Conservation (phyloP, 2,113 vertebrate genomes). For the Megaceryle maxima region DNA sequence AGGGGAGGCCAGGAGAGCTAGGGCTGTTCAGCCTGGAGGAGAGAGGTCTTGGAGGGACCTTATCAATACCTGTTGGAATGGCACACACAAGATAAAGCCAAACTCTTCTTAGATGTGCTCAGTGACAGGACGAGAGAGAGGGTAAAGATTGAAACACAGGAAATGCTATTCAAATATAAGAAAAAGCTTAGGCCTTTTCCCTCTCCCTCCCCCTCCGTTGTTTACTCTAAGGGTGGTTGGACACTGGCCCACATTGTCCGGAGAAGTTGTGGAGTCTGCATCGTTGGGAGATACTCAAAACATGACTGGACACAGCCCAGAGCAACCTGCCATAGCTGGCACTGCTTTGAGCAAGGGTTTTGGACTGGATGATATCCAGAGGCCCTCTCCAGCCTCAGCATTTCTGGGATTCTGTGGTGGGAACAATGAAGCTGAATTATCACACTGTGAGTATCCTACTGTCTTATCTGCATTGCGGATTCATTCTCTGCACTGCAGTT, state of each 20-base stretch:
- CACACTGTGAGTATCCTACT: background rate
- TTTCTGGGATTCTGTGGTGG: background rate
- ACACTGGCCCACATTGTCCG: background rate
- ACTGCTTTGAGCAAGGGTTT: background rate
- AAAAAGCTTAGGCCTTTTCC: background rate
- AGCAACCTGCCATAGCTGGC: background rate
- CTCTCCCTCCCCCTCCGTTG: too few relatives aligned
- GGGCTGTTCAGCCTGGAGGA: background rate
- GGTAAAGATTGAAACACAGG: background rate
- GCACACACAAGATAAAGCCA: background rate
- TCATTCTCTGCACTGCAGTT: slow-evolving; percentile 18
- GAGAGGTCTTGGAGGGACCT: background rate
- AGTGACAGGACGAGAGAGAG: background rate
- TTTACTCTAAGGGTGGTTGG: too few relatives aligned
- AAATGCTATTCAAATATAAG: background rate
- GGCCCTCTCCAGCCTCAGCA: accelerated
- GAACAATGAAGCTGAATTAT: background rate
- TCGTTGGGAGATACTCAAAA: background rate
- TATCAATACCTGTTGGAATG: background rate
- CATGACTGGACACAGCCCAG: too few relatives aligned
- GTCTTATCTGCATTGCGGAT: background rate
- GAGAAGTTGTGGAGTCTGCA: background rate
- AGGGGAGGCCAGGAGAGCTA: background rate
- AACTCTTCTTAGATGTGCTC: background rate
- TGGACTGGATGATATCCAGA: background rate